Percentiles rank a stretch among this genome's conserved stretches.
These are phyloP conservation scores for Nannoperca obscura DNA, from an alignment of 2,797 vertebrate species.

Conservation along the genomic window DNA sequence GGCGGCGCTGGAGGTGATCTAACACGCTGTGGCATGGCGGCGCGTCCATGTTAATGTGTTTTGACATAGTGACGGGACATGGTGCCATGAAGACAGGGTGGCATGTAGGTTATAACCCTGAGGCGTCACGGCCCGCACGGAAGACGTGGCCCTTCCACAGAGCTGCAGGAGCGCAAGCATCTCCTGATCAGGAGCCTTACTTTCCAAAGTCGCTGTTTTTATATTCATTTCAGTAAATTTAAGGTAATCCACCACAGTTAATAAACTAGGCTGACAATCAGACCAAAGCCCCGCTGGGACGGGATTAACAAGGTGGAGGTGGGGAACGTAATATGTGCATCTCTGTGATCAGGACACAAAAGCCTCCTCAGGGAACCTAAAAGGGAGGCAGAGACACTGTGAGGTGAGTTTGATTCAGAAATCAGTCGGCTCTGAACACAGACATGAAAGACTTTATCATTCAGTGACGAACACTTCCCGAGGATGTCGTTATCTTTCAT, in stretches of 20 bases:
- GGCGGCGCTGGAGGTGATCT: slow-evolving; percentile 9
- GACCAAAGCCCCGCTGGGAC: not conserved
- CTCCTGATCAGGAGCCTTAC: not conserved
- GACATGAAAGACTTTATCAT: not conserved
- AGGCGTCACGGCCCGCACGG: not conserved
- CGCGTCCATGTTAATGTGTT: slow-evolving; percentile 11
- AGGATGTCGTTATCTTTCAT: not conserved
- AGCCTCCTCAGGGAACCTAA: too few relatives aligned
- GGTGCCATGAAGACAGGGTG: not conserved
- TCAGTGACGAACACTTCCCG: not conserved
- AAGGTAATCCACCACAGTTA: not conserved
- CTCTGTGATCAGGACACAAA: not conserved
- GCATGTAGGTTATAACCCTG: not conserved
- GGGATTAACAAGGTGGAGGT: not conserved
- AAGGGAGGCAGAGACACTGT: too few relatives aligned
- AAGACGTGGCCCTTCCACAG: not conserved
- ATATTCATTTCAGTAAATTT: not conserved
- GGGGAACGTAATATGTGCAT: not conserved
- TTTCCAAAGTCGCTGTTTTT: not conserved
- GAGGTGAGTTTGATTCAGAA: not conserved
- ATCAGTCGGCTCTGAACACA: not conserved
- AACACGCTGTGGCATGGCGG: not conserved
- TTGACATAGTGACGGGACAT: slow-evolving; percentile 5
- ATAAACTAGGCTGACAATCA: not conserved
- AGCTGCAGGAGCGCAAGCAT: not conserved